Base-by-base conservation (phyloP, 2,888 invertebrate genomes). In the Anarsia innoxiella region DNA sequence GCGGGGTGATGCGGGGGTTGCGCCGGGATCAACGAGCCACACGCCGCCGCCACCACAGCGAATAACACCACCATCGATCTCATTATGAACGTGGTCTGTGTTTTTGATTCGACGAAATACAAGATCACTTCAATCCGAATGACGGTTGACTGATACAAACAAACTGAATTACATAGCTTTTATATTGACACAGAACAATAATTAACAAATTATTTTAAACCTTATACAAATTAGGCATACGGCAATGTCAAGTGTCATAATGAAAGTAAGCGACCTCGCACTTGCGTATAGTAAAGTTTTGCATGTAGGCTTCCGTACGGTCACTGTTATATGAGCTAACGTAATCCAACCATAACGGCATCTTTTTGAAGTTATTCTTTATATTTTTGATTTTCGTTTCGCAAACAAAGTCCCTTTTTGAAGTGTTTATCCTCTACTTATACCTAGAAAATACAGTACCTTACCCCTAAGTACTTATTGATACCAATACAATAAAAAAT, bases 1-100 rank as follows among this genome's bases (percentile, higher is more conserved):
- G 86, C 85, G 23, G 86, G 72, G 49, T 71, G 69, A 59, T 83
- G 74, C 44, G 78, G 62, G 16, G 79, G 80, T 62, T 84, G 82
- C 53, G 82, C 84, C 62, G 67, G 76, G 58, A 78, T 68, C 65
- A 70, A 58, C 31, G 85, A 85, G 56, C 88, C 89, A 59, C 83
- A 84, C 42, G 86, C 88, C 12, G 51, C 51, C n/a, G 59, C 38
- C 40, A 61, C 42, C 45, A 51, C 65, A 34, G 36, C 59, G 53
- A 41, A 50, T 9, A 53, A 44, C 14, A 54, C 38, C n/a, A 65
- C 47, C 63, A 88, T 66, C 82, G 82, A 66, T 66, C 71, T 72
- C 80, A 80, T 82, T 48, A 39, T 53, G 51, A 60, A 58, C 65
- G 66, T 71, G 77, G 77, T 78, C 79, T 79, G 79, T 79, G 77